phyloP scores from a whole-genome alignment of 2,797 vertebrate genomes.

The Scyliorhinus canicula region DNA sequence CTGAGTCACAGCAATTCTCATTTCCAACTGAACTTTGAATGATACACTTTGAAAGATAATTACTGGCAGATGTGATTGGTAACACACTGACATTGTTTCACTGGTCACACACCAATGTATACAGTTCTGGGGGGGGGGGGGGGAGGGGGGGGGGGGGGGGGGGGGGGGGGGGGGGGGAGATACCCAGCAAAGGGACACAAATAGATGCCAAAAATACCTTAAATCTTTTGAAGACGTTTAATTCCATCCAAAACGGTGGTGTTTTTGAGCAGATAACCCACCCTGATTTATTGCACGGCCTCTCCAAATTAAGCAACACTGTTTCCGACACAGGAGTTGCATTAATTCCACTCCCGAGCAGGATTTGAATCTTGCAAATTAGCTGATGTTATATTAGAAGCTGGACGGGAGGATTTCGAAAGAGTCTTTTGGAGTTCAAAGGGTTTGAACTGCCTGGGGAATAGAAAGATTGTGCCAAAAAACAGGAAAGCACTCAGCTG shows the following conservation, averaged over 20 bases:
- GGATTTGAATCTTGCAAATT: not conserved
- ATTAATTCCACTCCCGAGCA: not conserved
- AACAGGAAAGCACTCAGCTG: slow-evolving; percentile 28
- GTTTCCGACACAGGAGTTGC: not conserved
- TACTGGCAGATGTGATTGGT: not conserved
- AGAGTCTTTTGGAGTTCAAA: not conserved
- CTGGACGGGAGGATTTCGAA: not conserved
- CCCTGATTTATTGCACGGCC: not conserved
- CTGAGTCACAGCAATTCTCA: not conserved
- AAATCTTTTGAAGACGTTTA: not conserved
- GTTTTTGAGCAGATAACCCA: not conserved
- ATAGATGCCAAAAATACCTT: not conserved
- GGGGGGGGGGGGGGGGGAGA: too few relatives aligned
- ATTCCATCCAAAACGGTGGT: not conserved
- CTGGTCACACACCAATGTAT: not conserved
- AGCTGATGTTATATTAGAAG: not conserved
- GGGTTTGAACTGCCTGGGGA: slow-evolving; percentile 23
- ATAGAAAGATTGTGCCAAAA: slow-evolving; percentile 8
- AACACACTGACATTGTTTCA: not conserved
- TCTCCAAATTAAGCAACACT: not conserved
- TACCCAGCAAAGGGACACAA: too few relatives aligned
- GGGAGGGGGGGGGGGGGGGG: too few relatives aligned
- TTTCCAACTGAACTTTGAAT: not conserved
- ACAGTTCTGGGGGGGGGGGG: not conserved
- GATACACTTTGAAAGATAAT: not conserved